Percentiles rank a stretch among this genome's conserved stretches.
phyloP scores from a whole-genome alignment of 2,113 vertebrate species.

The Callocephalon fimbriatum region DNA sequence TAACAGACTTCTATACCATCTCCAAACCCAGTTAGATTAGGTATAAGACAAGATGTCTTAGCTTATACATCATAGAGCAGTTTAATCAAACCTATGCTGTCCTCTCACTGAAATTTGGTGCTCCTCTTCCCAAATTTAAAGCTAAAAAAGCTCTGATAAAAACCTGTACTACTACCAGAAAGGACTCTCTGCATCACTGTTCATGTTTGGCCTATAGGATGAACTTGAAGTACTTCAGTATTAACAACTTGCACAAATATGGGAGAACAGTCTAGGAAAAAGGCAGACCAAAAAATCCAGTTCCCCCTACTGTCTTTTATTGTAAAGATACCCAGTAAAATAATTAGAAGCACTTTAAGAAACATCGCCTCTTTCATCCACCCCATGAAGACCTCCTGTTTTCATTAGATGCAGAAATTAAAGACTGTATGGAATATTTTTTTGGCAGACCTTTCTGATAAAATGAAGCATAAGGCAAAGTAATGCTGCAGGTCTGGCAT shows the following conservation, averaged over 20 bases:
- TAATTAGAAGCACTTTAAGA: neutral
- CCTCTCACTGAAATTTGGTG: neutral
- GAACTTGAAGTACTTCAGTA: neutral
- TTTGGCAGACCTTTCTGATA: neutral
- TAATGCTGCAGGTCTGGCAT: neutral
- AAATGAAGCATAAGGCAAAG: neutral
- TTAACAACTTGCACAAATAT: neutral
- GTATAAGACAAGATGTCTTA: neutral
- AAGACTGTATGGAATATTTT: neutral
- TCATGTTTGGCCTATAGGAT: neutral
- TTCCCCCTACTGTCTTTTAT: neutral
- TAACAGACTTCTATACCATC: neutral
- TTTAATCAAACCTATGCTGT: neutral
- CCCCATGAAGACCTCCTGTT: neutral
- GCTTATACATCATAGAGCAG: neutral
- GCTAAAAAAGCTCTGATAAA: neutral
- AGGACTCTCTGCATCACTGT: neutral
- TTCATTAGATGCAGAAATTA: neutral
- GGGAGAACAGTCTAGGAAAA: neutral
- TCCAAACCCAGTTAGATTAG: neutral
- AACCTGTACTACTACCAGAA: neutral
- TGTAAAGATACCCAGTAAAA: neutral
- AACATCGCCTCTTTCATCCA: neutral
- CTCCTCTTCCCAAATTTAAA: neutral
- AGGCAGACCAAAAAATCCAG: neutral